Percentiles rank a stretch among this genome's conserved stretches.
phyloP scores from a whole-genome alignment of 2,888 invertebrate species.

The Colostygia pectinataria region DNA sequence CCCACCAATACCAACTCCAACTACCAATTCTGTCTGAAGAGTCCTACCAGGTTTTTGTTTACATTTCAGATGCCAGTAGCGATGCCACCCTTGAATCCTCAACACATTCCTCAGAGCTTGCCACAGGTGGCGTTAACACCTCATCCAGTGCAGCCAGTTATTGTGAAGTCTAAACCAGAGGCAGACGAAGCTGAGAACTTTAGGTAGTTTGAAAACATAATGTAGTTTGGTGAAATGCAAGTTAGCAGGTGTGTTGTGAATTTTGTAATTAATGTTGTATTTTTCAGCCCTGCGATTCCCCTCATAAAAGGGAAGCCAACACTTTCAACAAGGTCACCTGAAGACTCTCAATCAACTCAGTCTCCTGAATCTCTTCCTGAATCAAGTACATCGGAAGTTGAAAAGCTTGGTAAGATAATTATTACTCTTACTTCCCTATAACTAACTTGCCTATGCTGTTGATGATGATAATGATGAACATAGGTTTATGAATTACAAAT shows the following conservation, averaged over 20 bases:
- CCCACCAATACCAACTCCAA: too few species aligned
- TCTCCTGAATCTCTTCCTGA: conserved; percentile 66
- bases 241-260: background rate
- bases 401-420: conserved; percentile 59
- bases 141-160: conserved; percentile 46
- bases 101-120: conserved; percentile 24
- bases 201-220: too few species aligned
- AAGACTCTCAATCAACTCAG: conserved; percentile 63
- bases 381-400: conserved; percentile 58
- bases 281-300: conserved; percentile 77
- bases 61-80: conserved; percentile 24
- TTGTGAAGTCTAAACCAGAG: conserved; percentile 47
- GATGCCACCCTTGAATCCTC: conserved; percentile 25
- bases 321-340: conserved; percentile 66
- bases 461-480: too few species aligned
- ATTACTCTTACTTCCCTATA: too few species aligned
- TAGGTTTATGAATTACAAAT: too few species aligned
- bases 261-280: background rate
- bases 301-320: conserved; percentile 73
- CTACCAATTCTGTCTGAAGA: too few species aligned
- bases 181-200: conserved; percentile 55
- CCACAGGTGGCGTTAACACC: conserved; percentile 18
- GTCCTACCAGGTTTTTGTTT: too few species aligned
- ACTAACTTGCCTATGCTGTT: too few species aligned
- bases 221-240: background rate